Conservation (phyloP, 2,888 invertebrate species). For the Pomacea canaliculata region DNA sequence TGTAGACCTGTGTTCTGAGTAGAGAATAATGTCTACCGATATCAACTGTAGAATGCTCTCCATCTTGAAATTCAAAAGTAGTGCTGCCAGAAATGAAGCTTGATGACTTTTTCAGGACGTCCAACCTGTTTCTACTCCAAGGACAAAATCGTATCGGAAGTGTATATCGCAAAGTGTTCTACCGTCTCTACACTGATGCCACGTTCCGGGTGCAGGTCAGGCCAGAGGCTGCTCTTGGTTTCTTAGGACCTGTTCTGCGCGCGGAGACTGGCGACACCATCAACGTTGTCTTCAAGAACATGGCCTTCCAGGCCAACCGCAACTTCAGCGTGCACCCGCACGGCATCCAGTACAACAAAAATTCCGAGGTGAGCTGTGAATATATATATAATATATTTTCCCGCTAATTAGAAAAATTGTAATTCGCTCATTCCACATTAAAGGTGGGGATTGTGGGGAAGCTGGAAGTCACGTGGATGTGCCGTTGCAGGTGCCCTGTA, state of each 20-base stretch:
- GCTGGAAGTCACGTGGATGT: too few relatives aligned
- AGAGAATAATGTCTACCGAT: too few relatives aligned
- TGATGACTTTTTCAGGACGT: background rate
- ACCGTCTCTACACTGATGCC: slow-evolving; percentile 45
- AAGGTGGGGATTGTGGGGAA: too few relatives aligned
- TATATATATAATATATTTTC: too few relatives aligned
- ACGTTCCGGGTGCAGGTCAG: slow-evolving; percentile 38
- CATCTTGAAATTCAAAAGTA: too few relatives aligned
- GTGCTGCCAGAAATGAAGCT: too few relatives aligned
- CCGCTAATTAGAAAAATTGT: too few relatives aligned
- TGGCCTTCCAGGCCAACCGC: slow-evolving; percentile 31
- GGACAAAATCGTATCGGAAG: slow-evolving; percentile 45
- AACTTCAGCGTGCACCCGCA: slow-evolving; percentile 51
- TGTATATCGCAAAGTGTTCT: slow-evolving; percentile 50
- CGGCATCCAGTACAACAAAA: slow-evolving; percentile 44
- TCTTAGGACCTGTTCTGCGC: slow-evolving; percentile 57
- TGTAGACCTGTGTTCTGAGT: too few relatives aligned
- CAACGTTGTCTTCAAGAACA: slow-evolving; percentile 44
- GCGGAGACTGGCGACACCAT: slow-evolving; percentile 57
- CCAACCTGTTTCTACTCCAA: slow-evolving; percentile 36
- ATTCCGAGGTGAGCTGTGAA: slow-evolving; percentile 35
- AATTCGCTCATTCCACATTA: too few relatives aligned
- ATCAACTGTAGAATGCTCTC: too few relatives aligned
- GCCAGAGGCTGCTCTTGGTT: slow-evolving; percentile 38
- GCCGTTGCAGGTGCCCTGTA: slow-evolving; percentile 43